phyloP scores from a whole-genome alignment of 2,888 invertebrate genomes.

The Apodemia duryi region DNA sequence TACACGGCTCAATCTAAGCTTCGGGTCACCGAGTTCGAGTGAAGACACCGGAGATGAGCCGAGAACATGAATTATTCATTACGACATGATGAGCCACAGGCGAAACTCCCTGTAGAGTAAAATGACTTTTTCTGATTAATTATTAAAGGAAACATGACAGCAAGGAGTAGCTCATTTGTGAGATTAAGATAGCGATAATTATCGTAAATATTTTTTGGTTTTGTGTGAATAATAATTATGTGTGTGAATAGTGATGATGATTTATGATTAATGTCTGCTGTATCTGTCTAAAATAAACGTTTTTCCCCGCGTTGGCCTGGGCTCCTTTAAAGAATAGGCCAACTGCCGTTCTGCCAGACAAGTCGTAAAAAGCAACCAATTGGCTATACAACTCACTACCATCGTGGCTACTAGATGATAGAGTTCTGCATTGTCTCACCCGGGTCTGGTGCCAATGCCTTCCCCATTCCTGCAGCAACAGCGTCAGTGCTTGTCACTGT shows the following conservation, averaged over 20 bases:
- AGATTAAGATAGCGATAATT: neutral
- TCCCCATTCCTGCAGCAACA: too few relatives aligned
- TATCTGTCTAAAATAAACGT: neutral
- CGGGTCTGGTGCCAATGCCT: too few relatives aligned
- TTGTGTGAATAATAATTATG: neutral
- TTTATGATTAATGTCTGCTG: too few relatives aligned
- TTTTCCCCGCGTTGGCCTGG: too few relatives aligned
- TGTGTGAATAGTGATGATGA: too few relatives aligned
- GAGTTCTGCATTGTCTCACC: too few relatives aligned
- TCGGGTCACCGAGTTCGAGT: conserved; percentile 8
- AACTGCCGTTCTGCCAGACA: too few relatives aligned
- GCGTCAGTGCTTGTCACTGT: too few relatives aligned
- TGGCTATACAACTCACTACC: too few relatives aligned
- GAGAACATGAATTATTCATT: conserved; percentile 65
- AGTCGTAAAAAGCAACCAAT: too few relatives aligned
- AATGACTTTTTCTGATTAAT: conserved; percentile 14
- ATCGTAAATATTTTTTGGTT: neutral
- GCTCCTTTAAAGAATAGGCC: too few relatives aligned
- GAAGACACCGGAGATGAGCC: conserved; percentile 9
- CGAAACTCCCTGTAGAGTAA: conserved; percentile 22
- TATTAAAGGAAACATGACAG: conserved; percentile 12
- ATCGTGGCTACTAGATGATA: too few relatives aligned
- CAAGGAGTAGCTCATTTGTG: neutral
- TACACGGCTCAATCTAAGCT: conserved; percentile 1
- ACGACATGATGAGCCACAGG: conserved; percentile 61